Conservation (phyloP, 2,797 vertebrate genomes). For the Pteropus rufus region DNA sequence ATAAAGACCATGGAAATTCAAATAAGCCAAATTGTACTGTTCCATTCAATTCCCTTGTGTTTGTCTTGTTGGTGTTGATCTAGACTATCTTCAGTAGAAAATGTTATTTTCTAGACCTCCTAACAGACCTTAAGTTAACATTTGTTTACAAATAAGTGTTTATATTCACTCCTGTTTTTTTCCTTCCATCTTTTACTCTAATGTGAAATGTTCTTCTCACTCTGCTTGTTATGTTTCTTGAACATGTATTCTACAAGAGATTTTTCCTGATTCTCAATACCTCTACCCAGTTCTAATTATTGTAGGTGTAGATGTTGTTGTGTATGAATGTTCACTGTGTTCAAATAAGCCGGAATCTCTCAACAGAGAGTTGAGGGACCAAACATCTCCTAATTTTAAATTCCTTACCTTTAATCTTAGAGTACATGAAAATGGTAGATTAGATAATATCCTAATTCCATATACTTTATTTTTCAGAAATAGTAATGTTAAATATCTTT, state of each 20-base stretch:
- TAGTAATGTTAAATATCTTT: slow-evolving; percentile 28
- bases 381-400: not conserved
- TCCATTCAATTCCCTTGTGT: not conserved
- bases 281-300: not conserved
- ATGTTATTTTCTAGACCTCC: not conserved
- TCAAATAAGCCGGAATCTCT: not conserved
- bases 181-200: not conserved
- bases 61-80: not conserved
- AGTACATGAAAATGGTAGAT: not conserved
- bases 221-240: not conserved
- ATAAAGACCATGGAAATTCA: not conserved
- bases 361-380: not conserved
- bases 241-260: fast-evolving
- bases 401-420: not conserved
- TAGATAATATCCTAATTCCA: not conserved
- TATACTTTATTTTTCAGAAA: not conserved
- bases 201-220: not conserved
- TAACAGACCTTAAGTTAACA: not conserved
- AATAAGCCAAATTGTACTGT: not conserved
- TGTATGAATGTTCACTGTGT: not conserved
- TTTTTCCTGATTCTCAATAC: not conserved
- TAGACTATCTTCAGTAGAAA: not conserved
- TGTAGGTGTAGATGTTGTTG: not conserved
- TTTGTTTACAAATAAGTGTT: not conserved
- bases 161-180: not conserved